Evolutionary conservation across 2,797 vertebrate genomes (phyloP), one percentile per base, ranked within the genome.

Genomic region (Hipposideros larvatus): DNA sequence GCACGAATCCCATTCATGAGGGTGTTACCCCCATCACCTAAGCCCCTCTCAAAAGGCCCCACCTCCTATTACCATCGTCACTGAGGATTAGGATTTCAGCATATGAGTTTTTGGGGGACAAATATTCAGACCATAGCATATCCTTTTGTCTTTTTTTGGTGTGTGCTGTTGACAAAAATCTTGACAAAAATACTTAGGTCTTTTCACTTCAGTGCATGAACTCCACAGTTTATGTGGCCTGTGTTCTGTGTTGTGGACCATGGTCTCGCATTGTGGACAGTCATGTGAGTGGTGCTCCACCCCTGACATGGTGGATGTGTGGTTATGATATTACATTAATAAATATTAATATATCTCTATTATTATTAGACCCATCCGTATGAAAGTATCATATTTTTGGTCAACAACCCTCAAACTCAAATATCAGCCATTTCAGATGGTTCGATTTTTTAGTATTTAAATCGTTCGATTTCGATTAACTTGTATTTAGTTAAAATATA

Each of bases 381-480:
- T 65, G 80, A 46, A 94, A 96, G 55, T 71, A 15, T 31, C 26
- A 5, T 51, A 18, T 63, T 65, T 95, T 97, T 89, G 71, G 86
- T 37, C 16, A 68, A 53, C 22, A 13, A 22, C 46, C 43, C 53
- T 84, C 53, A 57, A 71, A 66, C 53, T 84, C 53, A 57, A 71
- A 66, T 77, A 37, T 77, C 43, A 34, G 31, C 37, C 48, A 28
- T 91, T 80, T 63, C 9, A 14, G 34, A 8, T 9, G n/a, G 7
- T 79, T 95, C 37, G 9, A 6, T n/a, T n/a, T n/a, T n/a, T n/a
- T n/a, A n/a, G n/a, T n/a, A n/a, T n/a, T n/a, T n/a, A n/a, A n/a
- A n/a, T n/a, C n/a, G n/a, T n/a, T n/a, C n/a, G n/a, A n/a, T n/a
- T n/a, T n/a, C n/a, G n/a, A n/a, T n/a, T n/a, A n/a, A n/a, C 55